phyloP scores from a whole-genome alignment of 2,113 vertebrate species.

The Lophotis ruficrista region DNA sequence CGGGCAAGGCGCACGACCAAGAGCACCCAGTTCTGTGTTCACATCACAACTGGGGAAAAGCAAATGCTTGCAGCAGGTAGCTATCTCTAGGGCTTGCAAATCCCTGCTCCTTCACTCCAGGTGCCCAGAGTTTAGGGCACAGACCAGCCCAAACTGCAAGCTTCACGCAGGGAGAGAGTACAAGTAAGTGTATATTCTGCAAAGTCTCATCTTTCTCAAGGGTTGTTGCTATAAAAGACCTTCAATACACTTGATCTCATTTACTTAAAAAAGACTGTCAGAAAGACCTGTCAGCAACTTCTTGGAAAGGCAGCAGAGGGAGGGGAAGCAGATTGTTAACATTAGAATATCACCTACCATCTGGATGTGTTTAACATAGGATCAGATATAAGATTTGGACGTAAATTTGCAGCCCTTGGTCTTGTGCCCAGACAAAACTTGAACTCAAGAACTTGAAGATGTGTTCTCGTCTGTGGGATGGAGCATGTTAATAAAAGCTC shows the following conservation, averaged over 20 bases:
- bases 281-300: conserved; percentile 63
- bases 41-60: neutral
- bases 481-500: conserved; percentile 1
- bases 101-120: neutral
- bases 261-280: conserved; percentile 50
- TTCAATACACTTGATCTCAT: conserved; percentile 31
- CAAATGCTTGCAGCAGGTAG: neutral
- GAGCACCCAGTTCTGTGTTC: fast-evolving
- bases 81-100: neutral
- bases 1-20: neutral
- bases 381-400: conserved; percentile 48
- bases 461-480: neutral
- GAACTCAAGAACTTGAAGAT: conserved; percentile 31
- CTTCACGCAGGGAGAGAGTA: neutral
- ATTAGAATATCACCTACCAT: conserved; percentile 66
- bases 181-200: neutral
- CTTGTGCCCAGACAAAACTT: conserved; percentile 44
- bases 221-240: conserved; percentile 23
- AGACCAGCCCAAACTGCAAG: neutral
- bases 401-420: conserved; percentile 40
- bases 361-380: conserved; percentile 44
- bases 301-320: conserved; percentile 50
- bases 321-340: conserved; percentile 48
- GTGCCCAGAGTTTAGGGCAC: neutral
- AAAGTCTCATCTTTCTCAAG: neutral